Evolutionary conservation across 2,888 invertebrate genomes (phyloP).

Genomic region (Poecilobothrus nobilitatus): DNA sequence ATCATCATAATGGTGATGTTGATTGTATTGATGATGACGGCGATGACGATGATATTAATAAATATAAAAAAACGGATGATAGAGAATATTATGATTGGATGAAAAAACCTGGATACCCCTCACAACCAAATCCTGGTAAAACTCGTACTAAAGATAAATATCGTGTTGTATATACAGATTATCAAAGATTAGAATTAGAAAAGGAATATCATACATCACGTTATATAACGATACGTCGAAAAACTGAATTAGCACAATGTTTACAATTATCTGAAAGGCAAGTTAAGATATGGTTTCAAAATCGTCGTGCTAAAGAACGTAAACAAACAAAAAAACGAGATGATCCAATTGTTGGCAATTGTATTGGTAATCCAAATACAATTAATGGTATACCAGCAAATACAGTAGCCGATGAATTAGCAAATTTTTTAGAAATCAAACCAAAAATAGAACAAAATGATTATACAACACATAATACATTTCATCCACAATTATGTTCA

Average conservation of each 20-base stretch:
- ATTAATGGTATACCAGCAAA: background rate
- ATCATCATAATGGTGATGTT: conserved; percentile 20
- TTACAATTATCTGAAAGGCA: conserved; percentile 87
- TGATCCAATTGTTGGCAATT: conserved; percentile 41
- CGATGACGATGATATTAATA: background rate
- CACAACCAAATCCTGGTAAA: conserved; percentile 86
- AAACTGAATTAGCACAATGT: conserved; percentile 80
- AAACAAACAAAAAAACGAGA: conserved; percentile 81
- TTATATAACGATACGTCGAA: conserved; percentile 92
- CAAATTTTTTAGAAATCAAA: conserved; percentile 39
- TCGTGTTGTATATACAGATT: conserved; percentile 95
- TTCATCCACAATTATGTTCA: conserved; percentile 2
- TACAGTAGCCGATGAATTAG: conserved; percentile 27
- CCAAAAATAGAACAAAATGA: conserved; percentile 36
- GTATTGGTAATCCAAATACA: background rate
- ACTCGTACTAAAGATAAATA: conserved; percentile 99
- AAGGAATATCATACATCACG: conserved; percentile 91
- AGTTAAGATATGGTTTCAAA: conserved; percentile 75
- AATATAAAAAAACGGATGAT: conserved; percentile 46
- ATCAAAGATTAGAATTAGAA: conserved; percentile 90
- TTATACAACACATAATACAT: background rate
- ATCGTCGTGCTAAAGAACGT: conserved; percentile 86
- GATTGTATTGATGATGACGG: conserved; percentile 28
- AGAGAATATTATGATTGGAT: conserved; percentile 88
- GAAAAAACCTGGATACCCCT: conserved; percentile 79